phyloP scores from a whole-genome alignment of 1,140 invertebrate species.

The Zaprionus nigranus region DNA sequence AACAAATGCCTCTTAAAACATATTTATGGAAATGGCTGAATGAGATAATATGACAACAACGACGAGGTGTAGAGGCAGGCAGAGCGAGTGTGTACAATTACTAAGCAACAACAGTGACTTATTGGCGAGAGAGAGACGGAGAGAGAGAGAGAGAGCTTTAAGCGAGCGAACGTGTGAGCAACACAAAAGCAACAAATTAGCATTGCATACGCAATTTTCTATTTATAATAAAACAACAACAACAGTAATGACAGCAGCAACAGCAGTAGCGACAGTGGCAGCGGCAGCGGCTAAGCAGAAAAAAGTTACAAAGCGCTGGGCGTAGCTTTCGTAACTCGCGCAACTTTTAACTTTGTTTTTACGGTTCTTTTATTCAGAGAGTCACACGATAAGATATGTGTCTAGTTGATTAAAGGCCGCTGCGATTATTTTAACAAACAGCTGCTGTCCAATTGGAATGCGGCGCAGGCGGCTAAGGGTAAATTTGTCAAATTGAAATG shows the following conservation, averaged over 20 bases:
- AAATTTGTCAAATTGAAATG: constrained; percentile 56
- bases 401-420: constrained; percentile 53
- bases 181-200: constrained; percentile 58
- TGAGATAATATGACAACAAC: constrained; percentile 76
- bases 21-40: constrained; percentile 51
- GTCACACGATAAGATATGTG: constrained; percentile 41
- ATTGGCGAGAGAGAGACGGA: constrained; percentile 49
- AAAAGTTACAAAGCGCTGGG: constrained; percentile 42
- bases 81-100: constrained; percentile 50
- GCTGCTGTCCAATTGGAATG: constrained; percentile 53
- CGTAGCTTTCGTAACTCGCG: constrained; percentile 70
- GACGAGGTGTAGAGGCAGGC: constrained; percentile 33
- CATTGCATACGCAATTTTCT: constrained; percentile 84
- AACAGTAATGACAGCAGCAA: constrained; percentile 47
- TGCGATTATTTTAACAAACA: constrained; percentile 31
- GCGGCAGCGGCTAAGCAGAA: constrained; percentile 46
- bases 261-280: constrained; percentile 28
- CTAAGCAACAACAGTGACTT: constrained; percentile 80
- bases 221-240: constrained; percentile 78
- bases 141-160: constrained; percentile 33
- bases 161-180: constrained; percentile 19
- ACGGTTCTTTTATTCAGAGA: constrained; percentile 8
- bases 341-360: constrained; percentile 35
- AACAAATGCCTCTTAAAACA: constrained; percentile 27
- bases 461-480: constrained; percentile 16